Evolutionary conservation across 2,797 vertebrate species (phyloP).

Genomic region (Leptodactylus fallax): DNA sequence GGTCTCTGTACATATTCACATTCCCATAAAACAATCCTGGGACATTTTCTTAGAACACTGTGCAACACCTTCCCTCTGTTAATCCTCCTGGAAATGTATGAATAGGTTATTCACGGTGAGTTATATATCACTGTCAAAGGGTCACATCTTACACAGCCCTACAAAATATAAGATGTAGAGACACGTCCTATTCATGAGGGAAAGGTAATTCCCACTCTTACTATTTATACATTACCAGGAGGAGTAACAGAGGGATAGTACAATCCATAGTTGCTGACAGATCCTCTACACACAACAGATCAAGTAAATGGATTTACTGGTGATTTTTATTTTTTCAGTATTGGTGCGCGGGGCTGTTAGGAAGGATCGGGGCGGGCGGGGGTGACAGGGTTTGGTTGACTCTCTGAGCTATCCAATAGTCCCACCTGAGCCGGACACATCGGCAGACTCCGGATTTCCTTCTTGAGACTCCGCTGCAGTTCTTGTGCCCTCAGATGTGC

Average conservation of each 20-base stretch:
- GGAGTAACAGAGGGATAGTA: too few relatives aligned
- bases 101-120: background rate
- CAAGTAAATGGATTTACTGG: background rate
- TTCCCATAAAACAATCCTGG: too few relatives aligned
- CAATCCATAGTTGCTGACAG: too few relatives aligned
- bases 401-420: background rate
- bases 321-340: background rate
- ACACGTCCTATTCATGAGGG: too few relatives aligned
- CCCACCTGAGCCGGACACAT: conserved; percentile 42
- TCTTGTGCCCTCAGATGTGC: background rate
- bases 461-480: conserved; percentile 33
- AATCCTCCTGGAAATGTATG: background rate
- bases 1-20: too few relatives aligned
- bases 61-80: background rate
- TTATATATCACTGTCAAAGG: too few relatives aligned
- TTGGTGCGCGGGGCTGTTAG: too few relatives aligned
- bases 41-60: too few relatives aligned
- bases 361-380: background rate
- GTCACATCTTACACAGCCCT: too few relatives aligned
- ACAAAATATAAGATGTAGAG: too few relatives aligned
- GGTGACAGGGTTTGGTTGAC: background rate
- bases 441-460: conserved; percentile 38
- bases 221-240: too few relatives aligned
- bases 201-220: too few relatives aligned
- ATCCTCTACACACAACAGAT: background rate